phyloP scores from a whole-genome alignment of 2,888 invertebrate genomes.

The Malthinus flaveolus region DNA sequence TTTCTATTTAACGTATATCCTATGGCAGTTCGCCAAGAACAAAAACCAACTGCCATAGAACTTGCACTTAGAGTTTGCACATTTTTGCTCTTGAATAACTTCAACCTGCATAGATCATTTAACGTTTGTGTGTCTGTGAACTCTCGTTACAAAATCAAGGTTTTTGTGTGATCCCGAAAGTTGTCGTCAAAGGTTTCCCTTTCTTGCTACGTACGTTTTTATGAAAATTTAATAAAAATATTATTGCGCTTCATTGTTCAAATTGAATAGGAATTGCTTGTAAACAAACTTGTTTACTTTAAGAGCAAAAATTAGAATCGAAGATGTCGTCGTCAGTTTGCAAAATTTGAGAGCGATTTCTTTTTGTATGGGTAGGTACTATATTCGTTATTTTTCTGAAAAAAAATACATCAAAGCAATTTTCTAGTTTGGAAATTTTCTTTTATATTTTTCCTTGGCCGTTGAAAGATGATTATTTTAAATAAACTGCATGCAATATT shows the following conservation, averaged over 20 bases:
- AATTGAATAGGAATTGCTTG: background rate
- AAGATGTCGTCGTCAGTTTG: background rate
- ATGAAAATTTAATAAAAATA: too few species aligned
- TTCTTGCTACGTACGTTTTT: background rate
- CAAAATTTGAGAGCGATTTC: background rate
- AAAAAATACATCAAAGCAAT: constrained; percentile 4
- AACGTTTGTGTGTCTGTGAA: too few species aligned
- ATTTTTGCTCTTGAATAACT: constrained; percentile 3
- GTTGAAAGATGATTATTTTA: constrained; percentile 5
- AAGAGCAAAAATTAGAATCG: background rate
- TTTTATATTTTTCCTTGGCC: background rate
- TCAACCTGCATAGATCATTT: background rate
- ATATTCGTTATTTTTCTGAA: background rate
- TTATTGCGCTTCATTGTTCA: too few species aligned
- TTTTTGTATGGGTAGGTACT: background rate
- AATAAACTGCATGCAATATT: background rate
- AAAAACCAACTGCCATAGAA: constrained; percentile 1
- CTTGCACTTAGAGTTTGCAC: constrained; percentile 6
- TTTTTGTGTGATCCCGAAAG: background rate
- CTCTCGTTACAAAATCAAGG: too few species aligned
- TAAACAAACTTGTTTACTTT: constrained; percentile 4
- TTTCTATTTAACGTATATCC: constrained; percentile 2
- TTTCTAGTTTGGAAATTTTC: constrained; percentile 1
- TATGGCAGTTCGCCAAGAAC: constrained; percentile 13
- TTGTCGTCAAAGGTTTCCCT: background rate